Base-by-base conservation (phyloP, 2,888 invertebrate genomes). In the Imbricaverruca yamaguchii region DNA sequence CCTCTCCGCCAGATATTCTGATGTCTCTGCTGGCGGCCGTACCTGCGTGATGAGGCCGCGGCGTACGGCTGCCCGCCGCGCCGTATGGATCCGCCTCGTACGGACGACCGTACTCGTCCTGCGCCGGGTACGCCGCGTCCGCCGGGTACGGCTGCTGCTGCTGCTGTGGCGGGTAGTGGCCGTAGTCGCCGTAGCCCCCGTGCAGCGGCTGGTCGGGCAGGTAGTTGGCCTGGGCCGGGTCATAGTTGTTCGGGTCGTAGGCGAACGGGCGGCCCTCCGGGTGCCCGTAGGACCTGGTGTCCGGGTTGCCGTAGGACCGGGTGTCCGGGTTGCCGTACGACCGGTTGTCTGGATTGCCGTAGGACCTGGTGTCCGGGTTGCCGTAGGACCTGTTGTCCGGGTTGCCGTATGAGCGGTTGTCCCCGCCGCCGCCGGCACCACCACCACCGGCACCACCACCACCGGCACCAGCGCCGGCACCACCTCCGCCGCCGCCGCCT, bases 21-120 rank as follows among this genome's bases (percentile, higher is more conserved):
- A 39, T 39, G 39, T 39, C 39, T 1, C 39, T 39, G 39, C 39
- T 4, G 39, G 39, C 39, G 39, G 74, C 89, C 91, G 91, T 87
- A 95, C 95, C 95, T 88, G 94, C 92, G 89, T 94, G 94, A 69
- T 94, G 93, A 87, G 93, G 91, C 85, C 93, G 90, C 88, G 94
- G 90, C 88, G 94, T 94, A 84, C 94, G 94, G 89, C 95, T 95
- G 88, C 94, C 94, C 84, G 95, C 94, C 83, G 94, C 93, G 84
- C 94, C 94, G 88, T 95, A 95, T 12, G 94, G 94, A 89, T 95
- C 94, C 84, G 92, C 83, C 81, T 84, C 84, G 80, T 83, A 83
- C 15, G 83, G 82, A 67, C 84, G 83, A 78, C 85, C 85, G 12
- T 84, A 84, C 80, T 82, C 80, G 81, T 80, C 82, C 84, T 93